phyloP scores from a whole-genome alignment of 2,888 invertebrate genomes.

The Cynaeus angustus region DNA sequence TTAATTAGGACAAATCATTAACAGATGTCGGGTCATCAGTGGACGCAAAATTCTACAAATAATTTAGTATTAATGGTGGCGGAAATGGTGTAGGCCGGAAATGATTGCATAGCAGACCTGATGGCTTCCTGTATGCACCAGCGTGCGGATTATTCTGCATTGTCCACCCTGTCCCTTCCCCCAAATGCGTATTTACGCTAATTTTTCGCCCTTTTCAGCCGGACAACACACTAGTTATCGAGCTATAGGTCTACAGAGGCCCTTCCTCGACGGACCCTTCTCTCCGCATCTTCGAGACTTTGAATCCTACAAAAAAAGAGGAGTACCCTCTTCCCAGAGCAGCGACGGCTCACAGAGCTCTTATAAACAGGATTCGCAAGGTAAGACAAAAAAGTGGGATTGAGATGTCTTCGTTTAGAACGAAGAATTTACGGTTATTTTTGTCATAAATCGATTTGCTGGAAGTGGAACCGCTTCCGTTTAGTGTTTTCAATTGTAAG shows the following conservation, averaged over 20 bases:
- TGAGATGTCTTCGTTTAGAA: conserved; percentile 8
- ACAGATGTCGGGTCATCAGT: conserved; percentile 70
- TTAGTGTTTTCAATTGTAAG: conserved; percentile 5
- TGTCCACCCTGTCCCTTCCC: neutral
- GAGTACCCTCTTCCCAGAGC: conserved; percentile 71
- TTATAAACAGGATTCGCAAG: conserved; percentile 65
- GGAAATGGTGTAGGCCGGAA: conserved; percentile 70
- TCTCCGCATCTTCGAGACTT: conserved; percentile 79
- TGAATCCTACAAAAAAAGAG: conserved; percentile 80
- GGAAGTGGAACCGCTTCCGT: conserved; percentile 5
- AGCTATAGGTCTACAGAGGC: conserved; percentile 83
- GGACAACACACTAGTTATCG: conserved; percentile 82
- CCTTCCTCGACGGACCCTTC: conserved; percentile 79
- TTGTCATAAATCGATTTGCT: conserved; percentile 14
- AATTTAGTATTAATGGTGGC: conserved; percentile 70
- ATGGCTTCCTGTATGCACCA: conserved; percentile 64
- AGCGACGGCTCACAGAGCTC: conserved; percentile 63
- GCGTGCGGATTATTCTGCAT: conserved; percentile 15
- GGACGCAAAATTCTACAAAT: conserved; percentile 70
- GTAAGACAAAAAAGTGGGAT: conserved; percentile 53
- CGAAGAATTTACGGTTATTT: conserved; percentile 20
- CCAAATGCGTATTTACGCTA: neutral
- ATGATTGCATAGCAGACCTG: conserved; percentile 68
- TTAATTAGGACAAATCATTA: conserved; percentile 73
- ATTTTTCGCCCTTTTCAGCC: conserved; percentile 57